A percentile compares a stretch with the other conserved stretches of the same genome.
phyloP scores from a whole-genome alignment of 2,113 vertebrate genomes.

The Columba janthina region DNA sequence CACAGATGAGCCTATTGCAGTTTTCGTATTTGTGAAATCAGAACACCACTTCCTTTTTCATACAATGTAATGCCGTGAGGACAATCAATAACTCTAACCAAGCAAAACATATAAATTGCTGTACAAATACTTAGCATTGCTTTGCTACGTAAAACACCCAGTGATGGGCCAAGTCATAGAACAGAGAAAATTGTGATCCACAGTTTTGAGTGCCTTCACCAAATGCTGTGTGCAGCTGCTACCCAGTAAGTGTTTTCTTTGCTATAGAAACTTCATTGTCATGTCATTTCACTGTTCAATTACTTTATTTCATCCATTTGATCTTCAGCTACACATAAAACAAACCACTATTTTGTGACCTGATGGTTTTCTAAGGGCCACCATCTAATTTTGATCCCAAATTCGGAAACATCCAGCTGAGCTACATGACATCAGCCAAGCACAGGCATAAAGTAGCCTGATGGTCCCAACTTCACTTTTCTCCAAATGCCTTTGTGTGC shows the following conservation, averaged over 20 bases:
- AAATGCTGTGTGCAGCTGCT: background rate
- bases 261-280: background rate
- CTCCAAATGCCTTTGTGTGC: background rate
- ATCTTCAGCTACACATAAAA: background rate
- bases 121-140: background rate
- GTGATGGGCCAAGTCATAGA: background rate
- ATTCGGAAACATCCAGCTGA: background rate
- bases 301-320: background rate
- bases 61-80: background rate
- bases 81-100: background rate
- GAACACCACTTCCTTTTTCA: background rate
- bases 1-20: background rate
- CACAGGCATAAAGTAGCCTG: background rate
- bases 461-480: background rate
- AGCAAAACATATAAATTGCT: background rate
- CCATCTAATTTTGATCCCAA: background rate
- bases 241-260: background rate
- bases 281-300: background rate
- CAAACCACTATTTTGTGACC: background rate
- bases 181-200: background rate
- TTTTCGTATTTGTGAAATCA: background rate
- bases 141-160: background rate
- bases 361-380: background rate
- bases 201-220: background rate
- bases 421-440: background rate